Conservation (phyloP, 2,113 vertebrate species). For the Astur gentilis region DNA sequence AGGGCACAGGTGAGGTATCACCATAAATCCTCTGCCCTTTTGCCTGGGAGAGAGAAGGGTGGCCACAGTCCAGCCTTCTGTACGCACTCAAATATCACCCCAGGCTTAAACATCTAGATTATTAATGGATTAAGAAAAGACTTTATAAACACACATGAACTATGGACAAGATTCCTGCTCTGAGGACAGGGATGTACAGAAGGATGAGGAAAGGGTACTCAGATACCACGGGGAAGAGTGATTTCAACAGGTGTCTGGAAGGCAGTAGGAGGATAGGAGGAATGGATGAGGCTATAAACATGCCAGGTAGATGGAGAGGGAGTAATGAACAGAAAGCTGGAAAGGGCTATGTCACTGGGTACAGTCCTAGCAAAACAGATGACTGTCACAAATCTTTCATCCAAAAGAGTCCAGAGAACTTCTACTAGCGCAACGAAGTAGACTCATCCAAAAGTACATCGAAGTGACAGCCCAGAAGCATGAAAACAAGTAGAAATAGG, state of each 20-base stretch:
- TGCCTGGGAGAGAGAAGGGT: neutral
- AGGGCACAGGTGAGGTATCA: neutral
- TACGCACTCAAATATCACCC: neutral
- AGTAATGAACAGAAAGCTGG: neutral
- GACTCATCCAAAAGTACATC: neutral
- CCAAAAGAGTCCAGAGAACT: neutral
- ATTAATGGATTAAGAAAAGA: neutral
- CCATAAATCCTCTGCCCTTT: neutral
- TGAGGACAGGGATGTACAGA: neutral
- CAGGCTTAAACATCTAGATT: neutral
- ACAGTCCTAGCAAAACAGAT: neutral
- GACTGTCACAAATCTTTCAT: neutral
- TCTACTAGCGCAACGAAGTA: neutral
- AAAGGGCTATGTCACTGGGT: neutral
- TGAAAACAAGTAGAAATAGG: neutral
- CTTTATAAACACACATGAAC: neutral
- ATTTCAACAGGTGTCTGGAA: conserved; percentile 5
- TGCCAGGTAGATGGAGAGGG: neutral
- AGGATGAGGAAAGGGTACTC: neutral
- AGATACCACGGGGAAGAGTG: neutral
- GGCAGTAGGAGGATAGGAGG: neutral
- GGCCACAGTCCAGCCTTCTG: neutral
- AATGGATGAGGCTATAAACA: neutral
- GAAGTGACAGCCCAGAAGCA: neutral
- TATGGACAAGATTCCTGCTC: conserved; percentile 7